Evolutionary conservation across 1,140 invertebrate species (phyloP).

Genomic region (Lepidurus packardi): DNA sequence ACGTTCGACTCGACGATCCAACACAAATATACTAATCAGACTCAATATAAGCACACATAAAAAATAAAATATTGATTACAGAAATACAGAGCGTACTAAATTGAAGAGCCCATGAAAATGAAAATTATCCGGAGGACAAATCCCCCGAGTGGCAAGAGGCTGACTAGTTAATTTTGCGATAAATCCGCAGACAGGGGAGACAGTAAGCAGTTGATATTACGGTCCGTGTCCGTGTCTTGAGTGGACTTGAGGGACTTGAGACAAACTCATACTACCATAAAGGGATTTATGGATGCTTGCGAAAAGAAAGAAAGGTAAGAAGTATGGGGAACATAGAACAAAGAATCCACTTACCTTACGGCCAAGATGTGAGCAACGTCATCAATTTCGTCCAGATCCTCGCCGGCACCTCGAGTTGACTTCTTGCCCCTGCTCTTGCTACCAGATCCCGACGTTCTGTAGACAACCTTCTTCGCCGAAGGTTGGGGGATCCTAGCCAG

Average conservation of each 20-base stretch:
- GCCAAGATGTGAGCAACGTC: conserved; percentile 14
- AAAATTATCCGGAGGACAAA: too few relatives aligned
- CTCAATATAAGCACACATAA: too few relatives aligned
- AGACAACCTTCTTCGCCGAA: neutral
- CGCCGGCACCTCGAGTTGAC: neutral
- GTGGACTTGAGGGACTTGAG: neutral
- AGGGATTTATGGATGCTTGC: neutral
- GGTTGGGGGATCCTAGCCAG: neutral
- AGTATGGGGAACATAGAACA: neutral
- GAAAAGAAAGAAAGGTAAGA: neutral
- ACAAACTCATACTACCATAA: neutral
- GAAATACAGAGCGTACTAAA: too few relatives aligned
- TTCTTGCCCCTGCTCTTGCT: neutral
- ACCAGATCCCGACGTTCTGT: neutral
- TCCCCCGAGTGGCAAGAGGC: neutral
- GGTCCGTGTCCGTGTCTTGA: neutral
- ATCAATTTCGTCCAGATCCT: neutral
- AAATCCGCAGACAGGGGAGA: neutral
- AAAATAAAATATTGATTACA: too few relatives aligned
- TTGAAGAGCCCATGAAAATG: too few relatives aligned
- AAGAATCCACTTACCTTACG: neutral
- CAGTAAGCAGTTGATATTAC: neutral
- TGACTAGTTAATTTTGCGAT: neutral
- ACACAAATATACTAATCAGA: too few relatives aligned
- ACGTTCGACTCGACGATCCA: too few relatives aligned